Percentiles rank a stretch among this genome's conserved stretches.
Conservation (phyloP, 1,140 invertebrate species). For the Drosophila mauritiana region DNA sequence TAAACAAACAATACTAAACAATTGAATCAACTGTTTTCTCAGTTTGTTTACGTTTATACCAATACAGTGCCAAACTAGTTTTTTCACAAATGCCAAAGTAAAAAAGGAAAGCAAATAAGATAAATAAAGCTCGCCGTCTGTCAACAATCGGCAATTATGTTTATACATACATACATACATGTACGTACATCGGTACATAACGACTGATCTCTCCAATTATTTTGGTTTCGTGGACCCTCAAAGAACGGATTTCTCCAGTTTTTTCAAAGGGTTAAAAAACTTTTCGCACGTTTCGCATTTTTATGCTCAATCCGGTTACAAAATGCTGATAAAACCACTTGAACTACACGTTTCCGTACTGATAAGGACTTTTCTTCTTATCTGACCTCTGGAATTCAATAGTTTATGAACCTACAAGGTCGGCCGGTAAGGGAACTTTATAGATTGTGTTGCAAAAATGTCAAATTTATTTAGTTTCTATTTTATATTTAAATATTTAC, state of each 20-base stretch:
- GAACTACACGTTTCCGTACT: not conserved
- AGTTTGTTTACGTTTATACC: constrained; percentile 16
- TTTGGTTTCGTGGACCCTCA: constrained; percentile 11
- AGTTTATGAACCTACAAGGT: not conserved
- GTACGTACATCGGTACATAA: not conserved
- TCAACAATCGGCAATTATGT: constrained; percentile 39
- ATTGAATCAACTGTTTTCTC: constrained; percentile 17
- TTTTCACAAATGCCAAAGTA: constrained; percentile 17
- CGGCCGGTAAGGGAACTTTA: not conserved
- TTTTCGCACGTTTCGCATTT: constrained; percentile 4
- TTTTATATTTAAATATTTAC: not conserved
- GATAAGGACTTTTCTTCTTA: constrained; percentile 21
- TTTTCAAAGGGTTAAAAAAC: constrained; percentile 29
- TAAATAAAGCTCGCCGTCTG: constrained; percentile 7
- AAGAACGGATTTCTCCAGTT: constrained; percentile 47
- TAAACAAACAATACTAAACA: constrained; percentile 28
- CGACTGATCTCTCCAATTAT: constrained; percentile 2
- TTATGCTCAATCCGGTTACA: constrained; percentile 10
- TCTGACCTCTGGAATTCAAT: constrained; percentile 1
- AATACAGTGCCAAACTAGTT: constrained; percentile 58
- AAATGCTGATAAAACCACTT: constrained; percentile 4
- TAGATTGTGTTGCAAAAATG: too few relatives aligned
- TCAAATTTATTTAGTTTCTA: not conserved
- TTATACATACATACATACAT: constrained; percentile 1
- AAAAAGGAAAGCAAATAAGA: constrained; percentile 26